Evolutionary conservation across 2,888 invertebrate genomes (phyloP), one percentile per base, ranked within the genome.

Genomic region (Eremobia ochroleuca): DNA sequence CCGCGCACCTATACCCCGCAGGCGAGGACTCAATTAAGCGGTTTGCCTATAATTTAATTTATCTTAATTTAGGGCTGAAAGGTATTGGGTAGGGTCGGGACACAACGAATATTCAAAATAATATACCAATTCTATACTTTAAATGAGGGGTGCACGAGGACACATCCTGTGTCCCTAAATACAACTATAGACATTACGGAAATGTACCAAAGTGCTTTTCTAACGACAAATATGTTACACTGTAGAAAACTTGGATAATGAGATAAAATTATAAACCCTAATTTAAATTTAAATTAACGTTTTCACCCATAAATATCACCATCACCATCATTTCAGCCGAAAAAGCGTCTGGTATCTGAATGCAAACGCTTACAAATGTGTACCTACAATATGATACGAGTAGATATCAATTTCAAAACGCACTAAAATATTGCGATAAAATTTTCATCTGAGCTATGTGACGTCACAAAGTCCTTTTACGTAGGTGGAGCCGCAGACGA

Each of bases 141-240:
- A 21, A 40, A 15, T 13, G 8, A 28, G 40, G 66, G 21, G 18
- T 62, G 8, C 85, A 40, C 1, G 46, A 11, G 80, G 59, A 55
- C 15, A 25, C n/a, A 61, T 69, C 8, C n/a, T 52, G 31, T 55
- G 43, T 43, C 21, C 58, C 3, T 15, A 13, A 21, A 37, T 28
- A 40, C 11, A 21, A 1, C 4, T 31, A 15, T 0, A 4, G 2
- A 31, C 5, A 68, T 62, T 31, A 31, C 21, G 31, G 15, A 43
- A 43, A 13, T 28, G 15, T 28, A 67, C 31, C 5, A 58, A 9
- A 31, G 31, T 58, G 55, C 25, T 67, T 67, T 34, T 34, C 25
- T 31, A 58, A 58, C 5, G 31, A n/a, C 5, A n/a, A 67, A 25
- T 34, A 67, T 67, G 9, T 25, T 55, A 25, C 31, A 59, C 1